Conservation (phyloP, 2,888 invertebrate genomes). For the Stenotaenia linearis region DNA sequence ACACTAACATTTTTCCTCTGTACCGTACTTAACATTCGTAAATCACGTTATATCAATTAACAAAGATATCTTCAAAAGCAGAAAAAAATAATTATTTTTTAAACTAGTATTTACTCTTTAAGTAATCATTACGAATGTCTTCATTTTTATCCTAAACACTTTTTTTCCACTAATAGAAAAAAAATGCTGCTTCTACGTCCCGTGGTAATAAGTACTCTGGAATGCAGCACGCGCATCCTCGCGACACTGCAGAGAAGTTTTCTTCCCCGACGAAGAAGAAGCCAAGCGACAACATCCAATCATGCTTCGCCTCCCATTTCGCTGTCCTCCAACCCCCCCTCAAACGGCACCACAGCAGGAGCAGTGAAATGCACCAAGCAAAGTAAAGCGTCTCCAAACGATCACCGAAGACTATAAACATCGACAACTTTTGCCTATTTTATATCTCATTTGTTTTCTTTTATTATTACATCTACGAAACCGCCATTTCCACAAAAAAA, state of each 20-base stretch:
- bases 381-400: constrained; percentile 1
- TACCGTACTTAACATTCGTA: too few relatives aligned
- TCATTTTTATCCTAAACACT: not conserved
- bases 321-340: constrained; percentile 17
- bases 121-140: not conserved
- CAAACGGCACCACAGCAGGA: constrained; percentile 20
- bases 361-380: constrained; percentile 8
- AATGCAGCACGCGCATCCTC: constrained; percentile 19
- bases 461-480: not conserved
- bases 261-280: not conserved
- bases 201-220: constrained; percentile 4
- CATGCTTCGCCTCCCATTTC: constrained; percentile 17
- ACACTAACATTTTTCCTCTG: too few relatives aligned
- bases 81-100: not conserved
- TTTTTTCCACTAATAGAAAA: not conserved
- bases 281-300: constrained; percentile 23
- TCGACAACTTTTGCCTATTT: constrained; percentile 7
- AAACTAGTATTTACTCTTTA: not conserved
- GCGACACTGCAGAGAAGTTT: not conserved
- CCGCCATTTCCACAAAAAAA: not conserved
- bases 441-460: not conserved
- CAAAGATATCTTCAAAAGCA: not conserved
- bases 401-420: not conserved
- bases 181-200: not conserved
- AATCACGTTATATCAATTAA: not conserved